Evolutionary conservation across 1,140 invertebrate species (phyloP).

Genomic region (Pissodes strobi): DNA sequence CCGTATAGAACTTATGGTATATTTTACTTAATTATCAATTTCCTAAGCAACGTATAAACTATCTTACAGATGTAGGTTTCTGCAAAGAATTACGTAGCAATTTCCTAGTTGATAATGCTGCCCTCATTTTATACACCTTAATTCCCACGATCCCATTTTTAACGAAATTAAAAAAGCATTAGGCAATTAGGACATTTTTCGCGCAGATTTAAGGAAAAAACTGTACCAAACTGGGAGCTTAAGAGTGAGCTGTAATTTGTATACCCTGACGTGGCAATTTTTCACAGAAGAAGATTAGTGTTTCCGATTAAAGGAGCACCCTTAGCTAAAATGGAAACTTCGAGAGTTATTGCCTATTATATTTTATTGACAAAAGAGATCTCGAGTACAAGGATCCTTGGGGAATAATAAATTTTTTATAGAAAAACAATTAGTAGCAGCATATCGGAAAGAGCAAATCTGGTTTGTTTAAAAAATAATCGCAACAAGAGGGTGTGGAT

Average conservation of each 20-base stretch:
- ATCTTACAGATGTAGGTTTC: too few species aligned
- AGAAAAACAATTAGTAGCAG: too few species aligned
- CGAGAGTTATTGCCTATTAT: constrained; percentile 45
- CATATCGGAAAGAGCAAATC: too few species aligned
- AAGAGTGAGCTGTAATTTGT: constrained; percentile 43
- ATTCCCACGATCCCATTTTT: not conserved
- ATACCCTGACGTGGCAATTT: constrained; percentile 42
- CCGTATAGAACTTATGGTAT: too few species aligned
- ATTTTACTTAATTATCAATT: too few species aligned
- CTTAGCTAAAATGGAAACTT: constrained; percentile 38
- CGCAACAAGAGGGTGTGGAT: too few species aligned
- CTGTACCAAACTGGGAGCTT: constrained; percentile 14
- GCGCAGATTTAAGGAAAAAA: constrained; percentile 29
- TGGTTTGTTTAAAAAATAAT: too few species aligned
- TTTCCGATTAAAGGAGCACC: constrained; percentile 40
- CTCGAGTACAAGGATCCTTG: too few species aligned
- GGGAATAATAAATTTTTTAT: too few species aligned
- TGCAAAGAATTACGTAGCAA: too few species aligned
- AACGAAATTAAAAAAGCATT: constrained; percentile 27
- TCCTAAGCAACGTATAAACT: too few species aligned
- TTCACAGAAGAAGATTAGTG: constrained; percentile 43
- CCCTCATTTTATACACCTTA: not conserved
- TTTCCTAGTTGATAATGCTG: too few species aligned
- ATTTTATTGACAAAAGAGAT: constrained; percentile 46
- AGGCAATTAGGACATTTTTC: constrained; percentile 30